These are phyloP conservation scores for Villa cingulata DNA, from an alignment of 2,888 invertebrate species.

Conservation along the genomic window DNA sequence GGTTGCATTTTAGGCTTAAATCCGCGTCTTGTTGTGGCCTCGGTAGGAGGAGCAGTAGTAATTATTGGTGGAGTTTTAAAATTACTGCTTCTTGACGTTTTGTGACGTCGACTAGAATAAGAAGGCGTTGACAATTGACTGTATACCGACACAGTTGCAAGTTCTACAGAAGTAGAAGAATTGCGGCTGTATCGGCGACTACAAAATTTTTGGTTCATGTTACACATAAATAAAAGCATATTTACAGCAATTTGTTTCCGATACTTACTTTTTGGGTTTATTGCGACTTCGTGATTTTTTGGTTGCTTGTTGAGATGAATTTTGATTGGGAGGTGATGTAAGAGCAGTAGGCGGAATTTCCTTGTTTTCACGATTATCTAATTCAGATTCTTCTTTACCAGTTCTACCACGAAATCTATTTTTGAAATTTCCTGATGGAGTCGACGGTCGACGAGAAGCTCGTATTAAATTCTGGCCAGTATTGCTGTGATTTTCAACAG, in stretches of 20 bases:
- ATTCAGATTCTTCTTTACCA: slow-evolving; percentile 34
- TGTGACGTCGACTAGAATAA: slow-evolving; percentile 43
- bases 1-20: slow-evolving; percentile 56
- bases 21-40: slow-evolving; percentile 40
- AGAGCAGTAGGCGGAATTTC: background rate
- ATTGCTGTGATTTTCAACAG: slow-evolving; percentile 42
- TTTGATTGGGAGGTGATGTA: slow-evolving; percentile 6
- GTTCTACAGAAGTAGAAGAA: slow-evolving; percentile 38
- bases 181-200: slow-evolving; percentile 15
- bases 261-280: slow-evolving; percentile 17
- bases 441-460: slow-evolving; percentile 41
- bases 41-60: slow-evolving; percentile 16
- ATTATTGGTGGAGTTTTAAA: slow-evolving; percentile 26
- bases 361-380: slow-evolving; percentile 9
- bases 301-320: slow-evolving; percentile 2
- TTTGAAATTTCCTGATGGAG: slow-evolving; percentile 40
- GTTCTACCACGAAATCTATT: slow-evolving; percentile 40
- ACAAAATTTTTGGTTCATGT: slow-evolving; percentile 11
- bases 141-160: slow-evolving; percentile 53
- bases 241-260: slow-evolving; percentile 1
- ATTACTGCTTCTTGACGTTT: slow-evolving; percentile 27
- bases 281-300: slow-evolving; percentile 11
- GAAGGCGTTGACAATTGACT: slow-evolving; percentile 37
- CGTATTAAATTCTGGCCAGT: slow-evolving; percentile 37
- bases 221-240: background rate